Percentiles rank a stretch among this genome's conserved stretches.
Evolutionary conservation across 2,888 invertebrate genomes (phyloP).

Genomic region (Drosophila fulvimacula): DNA sequence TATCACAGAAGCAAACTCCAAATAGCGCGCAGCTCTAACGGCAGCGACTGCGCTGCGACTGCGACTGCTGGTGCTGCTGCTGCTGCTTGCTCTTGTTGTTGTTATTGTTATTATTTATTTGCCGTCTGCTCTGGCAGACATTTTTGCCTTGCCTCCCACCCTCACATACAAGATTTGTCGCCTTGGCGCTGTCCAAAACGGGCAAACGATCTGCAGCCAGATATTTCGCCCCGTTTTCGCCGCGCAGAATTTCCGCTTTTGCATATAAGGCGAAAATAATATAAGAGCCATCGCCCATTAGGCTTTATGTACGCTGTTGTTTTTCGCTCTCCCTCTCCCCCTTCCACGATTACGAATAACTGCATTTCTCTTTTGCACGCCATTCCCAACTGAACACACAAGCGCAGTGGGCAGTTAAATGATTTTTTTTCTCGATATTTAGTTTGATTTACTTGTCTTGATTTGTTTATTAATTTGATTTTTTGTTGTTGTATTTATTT

Average conservation of each 20-base stretch:
- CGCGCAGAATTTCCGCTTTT: conserved; percentile 51
- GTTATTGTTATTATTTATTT: conserved; percentile 42
- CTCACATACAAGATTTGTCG: conserved; percentile 44
- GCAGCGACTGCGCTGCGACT: background rate
- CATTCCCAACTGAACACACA: conserved; percentile 47
- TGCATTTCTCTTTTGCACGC: conserved; percentile 59
- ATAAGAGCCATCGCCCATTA: conserved; percentile 60
- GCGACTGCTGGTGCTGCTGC: background rate
- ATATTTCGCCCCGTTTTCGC: conserved; percentile 9
- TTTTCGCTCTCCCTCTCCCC: conserved; percentile 2
- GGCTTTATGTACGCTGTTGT: conserved; percentile 41
- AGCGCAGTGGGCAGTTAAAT: conserved; percentile 24
- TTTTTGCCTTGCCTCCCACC: conserved; percentile 32
- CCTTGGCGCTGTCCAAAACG: conserved; percentile 57
- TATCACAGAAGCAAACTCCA: conserved; percentile 25
- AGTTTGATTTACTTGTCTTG: conserved; percentile 6
- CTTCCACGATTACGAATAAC: conserved; percentile 46
- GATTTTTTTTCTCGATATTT: background rate
- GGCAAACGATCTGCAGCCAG: conserved; percentile 47
- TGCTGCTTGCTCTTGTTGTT: conserved; percentile 7
- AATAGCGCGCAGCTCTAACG: conserved; percentile 50
- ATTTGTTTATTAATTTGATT: conserved; percentile 1
- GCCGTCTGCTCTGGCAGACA: conserved; percentile 45
- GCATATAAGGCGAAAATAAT: conserved; percentile 69
- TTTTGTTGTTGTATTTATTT: background rate